These are phyloP conservation scores for Lobophora halterata DNA, from an alignment of 2,888 invertebrate genomes.

Conservation along the genomic window DNA sequence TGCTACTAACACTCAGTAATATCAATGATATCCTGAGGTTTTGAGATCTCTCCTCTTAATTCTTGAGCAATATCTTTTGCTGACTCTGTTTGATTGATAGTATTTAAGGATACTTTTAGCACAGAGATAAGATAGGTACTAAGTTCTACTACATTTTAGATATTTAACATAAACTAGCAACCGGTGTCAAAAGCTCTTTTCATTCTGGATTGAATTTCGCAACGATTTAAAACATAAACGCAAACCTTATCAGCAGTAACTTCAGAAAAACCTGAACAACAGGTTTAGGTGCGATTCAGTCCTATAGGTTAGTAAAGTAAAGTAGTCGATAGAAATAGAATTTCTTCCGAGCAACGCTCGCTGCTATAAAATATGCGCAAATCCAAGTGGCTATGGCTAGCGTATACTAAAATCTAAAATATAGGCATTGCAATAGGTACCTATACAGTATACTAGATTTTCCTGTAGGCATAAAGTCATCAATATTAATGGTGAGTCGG, in stretches of 20 bases:
- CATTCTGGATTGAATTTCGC: constrained; percentile 7
- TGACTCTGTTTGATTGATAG: no score
- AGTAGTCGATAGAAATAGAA: not conserved
- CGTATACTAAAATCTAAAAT: not conserved
- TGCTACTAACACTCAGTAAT: no score
- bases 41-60: no score
- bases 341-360: not conserved
- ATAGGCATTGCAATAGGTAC: not conserved
- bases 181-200: no score
- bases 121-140: no score
- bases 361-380: not conserved
- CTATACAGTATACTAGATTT: not conserved
- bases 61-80: no score
- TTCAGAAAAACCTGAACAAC: constrained; percentile 22
- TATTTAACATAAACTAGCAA: no score
- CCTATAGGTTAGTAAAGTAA: constrained; percentile 20
- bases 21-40: no score
- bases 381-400: no score
- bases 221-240: not conserved
- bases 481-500: constrained; percentile 19
- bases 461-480: constrained; percentile 15
- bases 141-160: no score
- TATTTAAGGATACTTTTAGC: no score
- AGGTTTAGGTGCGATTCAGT: constrained; percentile 20
- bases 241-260: constrained; percentile 4